Evolutionary conservation across 2,797 vertebrate genomes (phyloP).

Genomic region (Pyrocephalus nanus): DNA sequence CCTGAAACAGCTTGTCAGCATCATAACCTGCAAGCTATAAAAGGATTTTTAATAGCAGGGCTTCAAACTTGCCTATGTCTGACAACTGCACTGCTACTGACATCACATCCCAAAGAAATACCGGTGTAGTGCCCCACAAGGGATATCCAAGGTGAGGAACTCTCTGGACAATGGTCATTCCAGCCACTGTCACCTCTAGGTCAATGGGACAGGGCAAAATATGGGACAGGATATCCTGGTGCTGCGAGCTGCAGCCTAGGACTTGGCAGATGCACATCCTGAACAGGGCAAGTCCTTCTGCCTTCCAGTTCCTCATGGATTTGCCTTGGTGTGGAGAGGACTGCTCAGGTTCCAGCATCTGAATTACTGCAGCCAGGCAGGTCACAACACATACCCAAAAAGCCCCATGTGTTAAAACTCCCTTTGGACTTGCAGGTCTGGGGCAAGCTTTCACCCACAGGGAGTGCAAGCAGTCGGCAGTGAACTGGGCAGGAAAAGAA

Average conservation of each 20-base stretch:
- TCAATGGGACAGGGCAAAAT: neutral
- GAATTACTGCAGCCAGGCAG: neutral
- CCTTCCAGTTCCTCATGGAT: too few relatives aligned
- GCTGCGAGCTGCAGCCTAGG: neutral
- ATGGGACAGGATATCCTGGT: neutral
- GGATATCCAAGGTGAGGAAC: neutral
- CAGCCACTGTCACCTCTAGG: neutral
- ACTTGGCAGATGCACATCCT: neutral
- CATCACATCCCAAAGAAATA: neutral
- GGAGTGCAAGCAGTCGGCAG: neutral
- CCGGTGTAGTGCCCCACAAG: neutral
- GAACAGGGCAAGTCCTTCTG: neutral
- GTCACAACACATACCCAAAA: neutral
- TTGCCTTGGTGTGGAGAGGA: too few relatives aligned
- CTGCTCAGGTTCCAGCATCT: neutral
- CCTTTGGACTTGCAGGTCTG: neutral
- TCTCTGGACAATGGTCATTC: neutral
- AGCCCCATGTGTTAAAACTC: neutral
- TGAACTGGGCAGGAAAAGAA: neutral
- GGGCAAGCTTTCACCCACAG: neutral
- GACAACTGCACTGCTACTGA: neutral
- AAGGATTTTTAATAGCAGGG: neutral
- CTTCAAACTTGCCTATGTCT: neutral
- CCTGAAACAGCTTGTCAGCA: slow-evolving; percentile 28
- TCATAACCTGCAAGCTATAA: neutral